Conservation (phyloP, 2,888 invertebrate genomes). For the Eupithecia exiguata region DNA sequence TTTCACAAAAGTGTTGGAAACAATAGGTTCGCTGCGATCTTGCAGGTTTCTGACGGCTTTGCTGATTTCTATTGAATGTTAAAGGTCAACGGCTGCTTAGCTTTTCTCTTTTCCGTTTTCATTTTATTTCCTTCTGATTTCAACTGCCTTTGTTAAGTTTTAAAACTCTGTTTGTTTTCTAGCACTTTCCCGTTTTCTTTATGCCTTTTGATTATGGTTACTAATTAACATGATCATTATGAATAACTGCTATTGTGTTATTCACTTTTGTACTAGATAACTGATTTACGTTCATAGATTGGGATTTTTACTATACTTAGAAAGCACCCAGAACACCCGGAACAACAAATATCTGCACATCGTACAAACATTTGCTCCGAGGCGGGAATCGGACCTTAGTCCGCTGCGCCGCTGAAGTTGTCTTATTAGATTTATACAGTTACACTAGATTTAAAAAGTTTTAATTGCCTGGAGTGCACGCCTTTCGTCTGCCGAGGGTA, state of each 20-base stretch:
- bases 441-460: constrained; percentile 12
- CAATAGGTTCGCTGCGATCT: constrained; percentile 21
- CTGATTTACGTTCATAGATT: not conserved
- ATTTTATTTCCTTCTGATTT: not conserved
- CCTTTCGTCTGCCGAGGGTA: constrained; percentile 11
- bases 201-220: not conserved
- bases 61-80: constrained; percentile 1
- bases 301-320: not conserved
- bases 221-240: not conserved
- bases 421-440: not conserved
- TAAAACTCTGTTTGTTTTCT: not conserved
- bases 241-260: not conserved
- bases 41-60: not conserved
- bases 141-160: not conserved
- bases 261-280: not conserved
- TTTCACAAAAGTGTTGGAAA: constrained; percentile 24
- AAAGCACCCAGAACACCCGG: not conserved
- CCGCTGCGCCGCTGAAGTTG: not conserved
- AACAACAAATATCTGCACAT: not conserved
- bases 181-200: not conserved
- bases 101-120: not conserved
- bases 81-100: not conserved
- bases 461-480: constrained; percentile 12
- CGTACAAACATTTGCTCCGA: not conserved
- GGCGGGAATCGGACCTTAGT: not conserved